phyloP scores from a whole-genome alignment of 1,140 invertebrate genomes.

The Aphis gossypii region DNA sequence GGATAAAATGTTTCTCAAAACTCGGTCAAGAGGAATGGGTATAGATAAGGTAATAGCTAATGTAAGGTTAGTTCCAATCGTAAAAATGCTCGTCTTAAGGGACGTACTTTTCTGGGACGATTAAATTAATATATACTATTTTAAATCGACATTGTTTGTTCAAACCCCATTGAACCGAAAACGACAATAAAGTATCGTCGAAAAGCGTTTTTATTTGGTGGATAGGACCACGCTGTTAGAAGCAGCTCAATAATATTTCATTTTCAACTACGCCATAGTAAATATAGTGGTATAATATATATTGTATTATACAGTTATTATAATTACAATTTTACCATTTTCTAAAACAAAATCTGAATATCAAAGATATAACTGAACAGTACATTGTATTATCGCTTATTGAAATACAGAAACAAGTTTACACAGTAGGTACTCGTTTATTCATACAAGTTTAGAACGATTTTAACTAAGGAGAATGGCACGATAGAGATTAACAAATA shows the following conservation, averaged over 20 bases:
- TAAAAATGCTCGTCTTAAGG: neutral
- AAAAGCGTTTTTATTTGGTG: neutral
- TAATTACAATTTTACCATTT: neutral
- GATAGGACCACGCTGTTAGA: neutral
- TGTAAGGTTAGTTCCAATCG: neutral
- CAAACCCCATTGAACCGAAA: conserved; percentile 14
- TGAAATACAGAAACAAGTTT: too few species aligned
- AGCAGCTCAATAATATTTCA: neutral
- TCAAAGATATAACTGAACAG: too few species aligned
- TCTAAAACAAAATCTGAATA: neutral
- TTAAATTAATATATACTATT: conserved; percentile 8
- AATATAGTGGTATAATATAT: neutral
- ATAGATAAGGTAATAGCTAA: neutral
- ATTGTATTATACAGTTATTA: neutral
- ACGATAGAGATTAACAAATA: too few species aligned
- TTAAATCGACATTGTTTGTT: neutral
- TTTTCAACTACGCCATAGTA: neutral
- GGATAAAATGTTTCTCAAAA: neutral
- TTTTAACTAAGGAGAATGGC: too few species aligned
- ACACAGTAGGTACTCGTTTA: too few species aligned
- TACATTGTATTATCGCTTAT: too few species aligned
- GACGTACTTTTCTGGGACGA: neutral
- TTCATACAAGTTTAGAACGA: too few species aligned
- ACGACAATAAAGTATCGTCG: conserved; percentile 1
- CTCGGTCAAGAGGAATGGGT: neutral